Evolutionary conservation across 2,113 vertebrate genomes (phyloP), one percentile per base, ranked within the genome.

Genomic region (Psilopsiagon aurifrons): DNA sequence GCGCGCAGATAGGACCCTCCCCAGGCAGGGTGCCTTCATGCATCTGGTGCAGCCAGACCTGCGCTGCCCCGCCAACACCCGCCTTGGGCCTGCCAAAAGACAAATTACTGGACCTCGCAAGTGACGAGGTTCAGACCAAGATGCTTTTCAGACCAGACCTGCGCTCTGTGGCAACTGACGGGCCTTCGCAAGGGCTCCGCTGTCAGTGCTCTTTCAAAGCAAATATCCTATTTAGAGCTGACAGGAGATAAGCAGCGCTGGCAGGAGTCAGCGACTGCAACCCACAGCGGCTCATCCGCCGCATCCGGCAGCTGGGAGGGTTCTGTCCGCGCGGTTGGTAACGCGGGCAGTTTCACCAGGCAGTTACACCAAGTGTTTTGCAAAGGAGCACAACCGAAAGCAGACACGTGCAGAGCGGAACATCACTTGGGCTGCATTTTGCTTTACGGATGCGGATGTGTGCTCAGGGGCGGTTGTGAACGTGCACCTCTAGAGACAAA

Each of bases 401-500:
- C 7, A 11, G 37, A 24, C 24, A 8, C 0, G 1, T 16, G 75
- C 43, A 7, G 25, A 33, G 6, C 0, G 1, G 25, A n/a, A 14
- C 57, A 41, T 4, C 17, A 1, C 9, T 7, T 1, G 11, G 39
- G 7, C 44, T 2, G 20, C 4, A 0, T 11, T 74, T 10, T 39
- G 17, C 44, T 70, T 10, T 8, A 16, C 13, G 17, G 3, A 0
- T 3, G 29, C 5, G 1, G 1, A 33, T 1, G 4, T 2, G 8
- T 0, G 28, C 5, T 18, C 35, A 51, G 9, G 24, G 1, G 9
- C 20, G 19, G 17, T 0, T 6, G 31, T 1, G 1, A 62, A 13
- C 4, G 3, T 0, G 9, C 3, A 35, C 10, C 13, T 18, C 27
- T 8, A 4, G 7, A 18, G 68, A 69, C 19, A 10, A 5, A 6